Evolutionary conservation across 2,888 invertebrate species (phyloP), one percentile per base, ranked within the genome.

Genomic region (Tipula vernalis): DNA sequence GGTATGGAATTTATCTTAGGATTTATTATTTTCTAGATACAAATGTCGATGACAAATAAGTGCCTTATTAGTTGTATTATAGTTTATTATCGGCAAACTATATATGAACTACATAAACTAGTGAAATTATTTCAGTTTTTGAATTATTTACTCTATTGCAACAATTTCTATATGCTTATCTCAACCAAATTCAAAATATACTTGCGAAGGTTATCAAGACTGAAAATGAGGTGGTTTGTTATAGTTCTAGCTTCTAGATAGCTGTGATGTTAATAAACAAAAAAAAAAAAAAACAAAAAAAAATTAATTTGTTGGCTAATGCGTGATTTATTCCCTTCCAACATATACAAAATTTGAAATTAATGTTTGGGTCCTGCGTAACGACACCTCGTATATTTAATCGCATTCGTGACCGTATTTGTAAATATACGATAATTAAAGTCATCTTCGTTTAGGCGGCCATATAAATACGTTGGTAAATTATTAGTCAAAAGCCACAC

Each of bases 401-500:
- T 39, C 2, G 84, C 41, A 13, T 84, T 15, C 8, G 1, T 6
- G 4, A 84, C 39, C 6, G 39, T 84, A 84, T 84, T 84, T n/a
- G 84, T 84, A n/a, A 36, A 84, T 84, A 84, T 41, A n/a, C 84
- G 84, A 84, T 84, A 84, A 39, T 84, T 39, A 10, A 3, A 84
- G 5, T 84, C 84, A 2, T 39, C 10, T n/a, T 84, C 84, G 41
- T 84, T n/a, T 6, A 84, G n/a, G 3, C n/a, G 84, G 13, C 84
- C 39, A 89, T 95, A 96, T 0, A 95, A 93, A 89, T 94, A 95
- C 2, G 93, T 92, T 0, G 95, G 95, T 90, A 96, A 92, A 0
- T 93, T 93, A 90, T 96, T 95, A 0, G 94, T 93, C 89, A 95
- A 92, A n/a, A 95, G 91, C 94, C 95, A 95, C 5, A 96, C 92